phyloP scores from a whole-genome alignment of 2,113 vertebrate genomes.

The Canis aureus region DNA sequence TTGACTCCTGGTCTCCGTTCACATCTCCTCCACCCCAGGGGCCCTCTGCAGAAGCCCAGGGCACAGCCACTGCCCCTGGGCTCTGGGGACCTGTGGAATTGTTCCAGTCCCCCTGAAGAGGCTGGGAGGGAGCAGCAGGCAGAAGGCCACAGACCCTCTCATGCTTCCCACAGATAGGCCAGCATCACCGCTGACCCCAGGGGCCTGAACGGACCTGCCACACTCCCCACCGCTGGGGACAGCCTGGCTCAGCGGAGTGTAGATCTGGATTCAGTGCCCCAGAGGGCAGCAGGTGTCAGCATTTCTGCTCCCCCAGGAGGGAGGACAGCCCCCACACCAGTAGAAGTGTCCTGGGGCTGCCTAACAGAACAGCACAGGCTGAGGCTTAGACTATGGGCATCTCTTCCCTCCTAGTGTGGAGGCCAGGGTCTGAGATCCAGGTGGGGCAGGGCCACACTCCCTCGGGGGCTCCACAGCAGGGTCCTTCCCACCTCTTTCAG shows the following conservation, averaged over 20 bases:
- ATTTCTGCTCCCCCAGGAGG: background rate
- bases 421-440: background rate
- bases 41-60: background rate
- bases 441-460: background rate
- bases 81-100: background rate
- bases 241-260: background rate
- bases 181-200: background rate
- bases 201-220: background rate
- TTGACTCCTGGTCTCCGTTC: background rate
- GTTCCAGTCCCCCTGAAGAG: background rate
- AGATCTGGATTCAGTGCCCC: background rate
- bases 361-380: rapidly evolving
- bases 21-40: background rate
- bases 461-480: background rate
- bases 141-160: background rate
- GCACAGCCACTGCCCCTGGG: rapidly evolving
- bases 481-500: background rate
- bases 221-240: background rate
- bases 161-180: background rate
- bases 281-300: background rate
- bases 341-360: background rate
- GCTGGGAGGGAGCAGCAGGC: no score
- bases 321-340: rapidly evolving
- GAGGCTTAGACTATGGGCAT: background rate
- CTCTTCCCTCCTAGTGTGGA: background rate